Evolutionary conservation across 2,888 invertebrate genomes (phyloP), one percentile per base, ranked within the genome.

Genomic region (Drosophila phalerata): DNA sequence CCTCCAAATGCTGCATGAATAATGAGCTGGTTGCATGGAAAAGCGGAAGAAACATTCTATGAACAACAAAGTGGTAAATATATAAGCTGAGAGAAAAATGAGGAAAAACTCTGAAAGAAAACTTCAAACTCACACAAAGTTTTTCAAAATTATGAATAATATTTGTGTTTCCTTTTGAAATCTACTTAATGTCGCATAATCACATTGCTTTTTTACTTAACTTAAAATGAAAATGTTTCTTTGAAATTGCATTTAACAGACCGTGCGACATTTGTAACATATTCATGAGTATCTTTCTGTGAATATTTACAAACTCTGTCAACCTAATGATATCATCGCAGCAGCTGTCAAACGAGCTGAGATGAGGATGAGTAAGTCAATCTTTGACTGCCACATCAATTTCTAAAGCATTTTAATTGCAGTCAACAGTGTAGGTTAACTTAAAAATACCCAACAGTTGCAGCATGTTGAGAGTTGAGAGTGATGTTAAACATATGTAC

Each of bases 401-500:
- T 73, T 77, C 70, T 49, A 73, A 77, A 68, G 69, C 70, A 55
- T 78, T 77, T 74, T 82, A 81, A 83, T 76, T 84, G 83, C 73
- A 65, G 66, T 11, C 11, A 2, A 15, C 6, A 34, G 45, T 58
- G 53, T 58, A 47, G 55, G 63, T 42, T n/a, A 37, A 43, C 38
- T 56, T 15, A 1, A 19, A 11, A 6, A 62, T 73, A 47, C 72
- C 49, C 69, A 51, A 8, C 13, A 32, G 2, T 11, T 17, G 8
- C 8, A 15, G 1, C 25, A 11, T 43, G 38, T 52, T 13, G 3
- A 43, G 17, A 17, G n/a, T 2, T 22, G 3, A 3, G 3, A 22
- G 15, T 3, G 32, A 10, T 1, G 6, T 8, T 13, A 32, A 15
- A 5, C 15, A 28, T 22, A n/a, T n/a, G n/a, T n/a, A 15, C 5